A percentile compares a stretch with the other conserved stretches of the same genome.
phyloP scores from a whole-genome alignment of 2,888 invertebrate species.

The Erebia epiphron region DNA sequence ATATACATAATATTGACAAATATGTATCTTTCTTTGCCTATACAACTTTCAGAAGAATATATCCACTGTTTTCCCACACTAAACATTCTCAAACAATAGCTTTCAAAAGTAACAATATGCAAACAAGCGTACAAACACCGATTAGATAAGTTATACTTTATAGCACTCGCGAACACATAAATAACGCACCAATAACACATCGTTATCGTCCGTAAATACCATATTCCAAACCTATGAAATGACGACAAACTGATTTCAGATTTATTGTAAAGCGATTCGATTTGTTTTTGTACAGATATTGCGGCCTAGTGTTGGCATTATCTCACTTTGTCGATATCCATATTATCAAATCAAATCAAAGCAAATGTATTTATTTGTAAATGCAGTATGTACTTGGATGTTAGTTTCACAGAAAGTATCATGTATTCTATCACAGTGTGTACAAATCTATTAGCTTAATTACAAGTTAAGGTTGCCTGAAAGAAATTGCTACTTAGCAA shows the following conservation, averaged over 20 bases:
- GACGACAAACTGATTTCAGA: constrained; percentile 1
- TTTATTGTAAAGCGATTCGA: background rate
- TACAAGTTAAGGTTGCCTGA: no score
- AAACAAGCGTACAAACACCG: constrained; percentile 26
- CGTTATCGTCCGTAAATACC: constrained; percentile 25
- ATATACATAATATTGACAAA: no score
- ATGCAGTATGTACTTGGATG: no score
- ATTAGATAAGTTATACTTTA: constrained; percentile 28
- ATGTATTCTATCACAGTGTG: no score
- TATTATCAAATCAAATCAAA: background rate
- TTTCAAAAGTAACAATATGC: constrained; percentile 24
- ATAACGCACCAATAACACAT: constrained; percentile 25
- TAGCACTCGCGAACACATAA: constrained; percentile 21
- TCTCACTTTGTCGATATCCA: background rate
- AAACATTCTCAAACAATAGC: constrained; percentile 8
- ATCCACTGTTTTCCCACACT: constrained; percentile 17
- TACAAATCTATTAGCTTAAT: no score
- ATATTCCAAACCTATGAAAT: constrained; percentile 10
- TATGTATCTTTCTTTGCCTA: no score
- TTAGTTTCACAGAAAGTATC: no score
- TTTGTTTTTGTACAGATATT: constrained; percentile 10
- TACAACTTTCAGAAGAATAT: no score
- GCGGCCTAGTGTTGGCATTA: constrained; percentile 8
- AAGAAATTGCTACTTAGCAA: no score
- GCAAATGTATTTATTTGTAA: no score